Conservation (phyloP, 2,888 invertebrate species). For the Trichogramma evanescens region DNA sequence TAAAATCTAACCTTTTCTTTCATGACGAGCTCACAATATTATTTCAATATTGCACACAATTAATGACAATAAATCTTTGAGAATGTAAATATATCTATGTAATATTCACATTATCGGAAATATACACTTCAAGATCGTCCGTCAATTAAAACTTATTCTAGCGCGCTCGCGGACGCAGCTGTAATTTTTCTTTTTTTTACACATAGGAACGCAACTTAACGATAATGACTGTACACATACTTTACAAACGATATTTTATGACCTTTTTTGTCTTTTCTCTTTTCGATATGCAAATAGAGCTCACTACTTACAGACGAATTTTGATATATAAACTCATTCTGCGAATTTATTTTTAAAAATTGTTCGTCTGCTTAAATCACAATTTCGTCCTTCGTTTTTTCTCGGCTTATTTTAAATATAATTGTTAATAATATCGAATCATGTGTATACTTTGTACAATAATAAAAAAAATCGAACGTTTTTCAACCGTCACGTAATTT, state of each 20-base stretch:
- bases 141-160: conserved; percentile 2
- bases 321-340: background rate
- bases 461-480: no score
- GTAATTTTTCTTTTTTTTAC: background rate
- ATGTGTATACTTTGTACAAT: no score
- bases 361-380: background rate
- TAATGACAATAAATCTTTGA: conserved; percentile 11
- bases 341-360: background rate
- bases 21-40: conserved; percentile 11
- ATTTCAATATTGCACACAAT: conserved; percentile 13
- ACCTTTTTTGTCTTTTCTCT: no score
- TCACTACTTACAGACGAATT: conserved; percentile 19
- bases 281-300: conserved; percentile 21
- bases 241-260: background rate
- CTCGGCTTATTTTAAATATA: no score
- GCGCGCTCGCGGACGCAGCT: conserved; percentile 1
- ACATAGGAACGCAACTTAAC: conserved; percentile 22
- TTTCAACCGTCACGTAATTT: no score
- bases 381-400: background rate
- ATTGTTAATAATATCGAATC: no score
- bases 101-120: conserved; percentile 13
- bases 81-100: conserved; percentile 12
- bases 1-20: conserved; percentile 1
- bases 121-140: conserved; percentile 16
- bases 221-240: conserved; percentile 25